phyloP scores from a whole-genome alignment of 2,113 vertebrate species.

The Carettochelys insculpta region DNA sequence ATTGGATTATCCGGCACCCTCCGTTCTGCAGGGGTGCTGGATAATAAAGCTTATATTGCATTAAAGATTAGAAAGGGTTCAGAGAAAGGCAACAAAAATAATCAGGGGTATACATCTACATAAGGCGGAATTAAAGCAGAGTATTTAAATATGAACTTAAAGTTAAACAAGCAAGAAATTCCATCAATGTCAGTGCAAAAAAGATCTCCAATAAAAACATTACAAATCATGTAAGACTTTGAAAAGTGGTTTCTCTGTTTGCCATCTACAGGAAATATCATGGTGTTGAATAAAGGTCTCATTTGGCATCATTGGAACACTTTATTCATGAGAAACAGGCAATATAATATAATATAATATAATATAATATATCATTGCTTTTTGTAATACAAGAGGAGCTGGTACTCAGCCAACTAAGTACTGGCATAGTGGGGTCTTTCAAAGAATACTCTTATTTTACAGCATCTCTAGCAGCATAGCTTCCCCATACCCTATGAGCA shows the following conservation, averaged over 20 bases:
- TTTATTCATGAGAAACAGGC: neutral
- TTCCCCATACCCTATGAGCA: slow-evolving; percentile 14
- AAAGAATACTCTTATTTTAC: slow-evolving; percentile 32
- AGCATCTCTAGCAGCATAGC: neutral
- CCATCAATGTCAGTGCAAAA: slow-evolving; percentile 35
- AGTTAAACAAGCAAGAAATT: slow-evolving; percentile 34
- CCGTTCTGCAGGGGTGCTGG: no score
- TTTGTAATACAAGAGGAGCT: no score
- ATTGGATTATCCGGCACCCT: no score
- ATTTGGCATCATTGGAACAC: neutral
- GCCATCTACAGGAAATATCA: neutral
- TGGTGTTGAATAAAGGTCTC: neutral
- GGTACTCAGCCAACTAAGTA: no score
- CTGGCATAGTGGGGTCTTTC: slow-evolving; percentile 5
- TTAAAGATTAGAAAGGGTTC: no score
- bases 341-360: neutral
- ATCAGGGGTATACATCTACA: neutral
- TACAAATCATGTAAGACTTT: slow-evolving; percentile 1
- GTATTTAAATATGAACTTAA: slow-evolving; percentile 34
- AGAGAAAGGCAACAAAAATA: no score
- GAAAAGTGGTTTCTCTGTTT: neutral
- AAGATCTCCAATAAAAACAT: slow-evolving; percentile 21
- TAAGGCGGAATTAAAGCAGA: slow-evolving; percentile 19
- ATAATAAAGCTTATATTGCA: no score
- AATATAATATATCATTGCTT: no score